Base-by-base conservation (phyloP, 2,888 invertebrate genomes). In the Chrysomela aeneicollis region DNA sequence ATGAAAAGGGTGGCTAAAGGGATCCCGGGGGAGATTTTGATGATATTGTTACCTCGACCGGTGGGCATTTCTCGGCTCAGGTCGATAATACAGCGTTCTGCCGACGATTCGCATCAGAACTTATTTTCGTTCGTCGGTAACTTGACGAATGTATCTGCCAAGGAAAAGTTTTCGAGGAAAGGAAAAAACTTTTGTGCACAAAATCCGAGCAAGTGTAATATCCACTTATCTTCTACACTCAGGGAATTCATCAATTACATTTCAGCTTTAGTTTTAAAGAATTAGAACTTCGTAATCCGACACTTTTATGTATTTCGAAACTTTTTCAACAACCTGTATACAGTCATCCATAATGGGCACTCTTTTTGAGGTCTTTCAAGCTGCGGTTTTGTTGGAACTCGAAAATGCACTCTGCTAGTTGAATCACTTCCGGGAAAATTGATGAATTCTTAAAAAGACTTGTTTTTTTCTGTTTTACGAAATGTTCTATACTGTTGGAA, bases 21-120 rank as follows among this genome's bases (percentile, higher is more conserved):
- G 74, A 73, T 73, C 72, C 70, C 70, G 6, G 6, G 26, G 6
- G 26, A 26, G 26, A 26, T 26, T 26, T 26, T 26, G 75, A 78
- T 78, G 78, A 78, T 79, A 78, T 79, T 77, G 77, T 78, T 78
- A 79, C 79, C 78, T 79, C 71, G 75, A 71, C 77, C 78, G 77
- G 77, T 76, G 76, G 76, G 72, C 74, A 74, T 74, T 70, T 22
- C 37, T 10, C 67, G 67, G 70, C 58, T 49, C 71, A 72, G 74
- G 73, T 74, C 73, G 76, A 74, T 76, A 75, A 74, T 74, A 73
- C 32, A 55, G 42, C 19, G 12, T 35, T 12, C 18, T 18, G 17
- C 35, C 10, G 52, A 30, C 22, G 19, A 37, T 5, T 47, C 19
- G 47, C 8, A 47, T 49, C 21, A 12, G 19, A 49, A 19, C n/a